A percentile compares a stretch with the other conserved stretches of the same genome.
These are phyloP conservation scores for Salvator merianae DNA, from an alignment of 2,113 vertebrate species.

Conservation along the genomic window DNA sequence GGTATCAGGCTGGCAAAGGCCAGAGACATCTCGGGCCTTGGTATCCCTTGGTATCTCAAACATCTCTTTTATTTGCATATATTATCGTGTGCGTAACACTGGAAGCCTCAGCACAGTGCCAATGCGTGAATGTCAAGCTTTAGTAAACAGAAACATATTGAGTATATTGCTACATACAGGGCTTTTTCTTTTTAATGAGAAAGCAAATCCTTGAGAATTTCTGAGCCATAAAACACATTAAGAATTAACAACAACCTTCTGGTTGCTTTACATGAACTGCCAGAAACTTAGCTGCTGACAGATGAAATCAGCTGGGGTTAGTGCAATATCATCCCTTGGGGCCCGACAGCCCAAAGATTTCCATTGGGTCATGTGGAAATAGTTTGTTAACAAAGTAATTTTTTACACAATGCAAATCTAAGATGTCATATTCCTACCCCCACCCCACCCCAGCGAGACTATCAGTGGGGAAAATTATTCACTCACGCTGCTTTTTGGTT, in stretches of 20 bases:
- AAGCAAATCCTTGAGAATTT: neutral
- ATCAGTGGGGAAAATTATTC: neutral
- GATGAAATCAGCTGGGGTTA: slow-evolving; percentile 32
- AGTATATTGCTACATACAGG: slow-evolving; percentile 61
- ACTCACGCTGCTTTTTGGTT: slow-evolving; percentile 12
- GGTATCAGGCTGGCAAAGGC: no score
- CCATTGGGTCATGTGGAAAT: neutral
- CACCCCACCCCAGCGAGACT: neutral
- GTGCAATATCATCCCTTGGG: neutral
- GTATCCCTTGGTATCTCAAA: no score
- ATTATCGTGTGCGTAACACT: neutral
- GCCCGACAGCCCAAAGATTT: slow-evolving; percentile 24
- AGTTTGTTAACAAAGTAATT: slow-evolving; percentile 19
- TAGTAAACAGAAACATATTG: slow-evolving; percentile 34
- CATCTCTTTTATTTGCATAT: slow-evolving; percentile 14
- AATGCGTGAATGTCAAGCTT: slow-evolving; percentile 16
- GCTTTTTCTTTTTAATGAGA: neutral
- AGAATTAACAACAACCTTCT: fast-evolving
- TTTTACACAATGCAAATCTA: neutral
- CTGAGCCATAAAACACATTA: neutral
- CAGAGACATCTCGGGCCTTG: no score
- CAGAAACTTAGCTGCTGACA: slow-evolving; percentile 15
- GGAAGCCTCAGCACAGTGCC: neutral
- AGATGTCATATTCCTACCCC: neutral
- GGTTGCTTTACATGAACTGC: neutral